Conservation (phyloP, 2,797 vertebrate species). For the Bufotes viridis region DNA sequence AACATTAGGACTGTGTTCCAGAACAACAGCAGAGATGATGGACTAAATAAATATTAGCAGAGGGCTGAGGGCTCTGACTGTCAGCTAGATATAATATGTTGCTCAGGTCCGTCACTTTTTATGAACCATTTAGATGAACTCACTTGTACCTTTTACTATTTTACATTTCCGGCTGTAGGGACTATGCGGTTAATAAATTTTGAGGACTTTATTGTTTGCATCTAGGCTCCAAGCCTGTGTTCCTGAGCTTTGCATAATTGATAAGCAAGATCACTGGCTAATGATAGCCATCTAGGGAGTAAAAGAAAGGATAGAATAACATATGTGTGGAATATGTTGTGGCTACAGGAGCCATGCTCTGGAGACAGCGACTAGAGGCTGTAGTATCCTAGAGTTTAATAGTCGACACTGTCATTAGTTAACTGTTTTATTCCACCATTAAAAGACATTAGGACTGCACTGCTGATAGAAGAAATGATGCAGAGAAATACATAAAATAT, state of each 20-base stretch:
- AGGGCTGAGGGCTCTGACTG: not conserved
- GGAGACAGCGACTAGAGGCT: conserved; percentile 48
- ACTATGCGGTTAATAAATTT: conserved; percentile 2
- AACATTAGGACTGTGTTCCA: conserved; percentile 10
- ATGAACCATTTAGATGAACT: conserved; percentile 14
- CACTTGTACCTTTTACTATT: not conserved
- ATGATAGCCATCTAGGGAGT: conserved; percentile 55
- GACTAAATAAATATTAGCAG: not conserved
- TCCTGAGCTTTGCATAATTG: conserved; percentile 48
- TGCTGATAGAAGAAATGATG: not conserved
- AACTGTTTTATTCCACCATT: not conserved
- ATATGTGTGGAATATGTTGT: conserved; percentile 40
- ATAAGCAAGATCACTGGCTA: conserved; percentile 55
- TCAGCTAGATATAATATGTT: not conserved
- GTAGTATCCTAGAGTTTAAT: conserved; percentile 20
- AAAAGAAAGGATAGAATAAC: conserved; percentile 46
- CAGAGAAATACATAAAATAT: not conserved
- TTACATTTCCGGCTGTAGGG: not conserved
- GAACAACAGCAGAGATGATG: not conserved
- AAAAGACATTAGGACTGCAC: not conserved
- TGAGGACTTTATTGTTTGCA: conserved; percentile 7
- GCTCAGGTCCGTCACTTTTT: not conserved
- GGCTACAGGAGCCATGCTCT: conserved; percentile 47
- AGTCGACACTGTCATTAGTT: not conserved
- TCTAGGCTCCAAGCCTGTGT: conserved; percentile 26